phyloP scores from a whole-genome alignment of 2,797 vertebrate genomes.

The Cephalopachus bancanus region DNA sequence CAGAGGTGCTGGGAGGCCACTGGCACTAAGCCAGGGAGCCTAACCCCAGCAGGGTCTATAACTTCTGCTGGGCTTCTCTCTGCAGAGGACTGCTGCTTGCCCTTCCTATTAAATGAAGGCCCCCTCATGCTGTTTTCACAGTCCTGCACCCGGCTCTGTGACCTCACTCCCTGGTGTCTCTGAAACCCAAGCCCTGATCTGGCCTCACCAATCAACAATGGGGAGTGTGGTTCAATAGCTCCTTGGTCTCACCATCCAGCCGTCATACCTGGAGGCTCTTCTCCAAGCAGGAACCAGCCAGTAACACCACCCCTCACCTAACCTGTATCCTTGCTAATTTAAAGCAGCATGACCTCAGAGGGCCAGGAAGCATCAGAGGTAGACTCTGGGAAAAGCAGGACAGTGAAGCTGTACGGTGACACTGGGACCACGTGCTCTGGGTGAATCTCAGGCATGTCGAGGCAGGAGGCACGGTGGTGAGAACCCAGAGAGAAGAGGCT shows the following conservation, averaged over 20 bases:
- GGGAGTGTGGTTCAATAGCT: neutral
- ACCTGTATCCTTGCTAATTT: neutral
- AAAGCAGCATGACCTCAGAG: neutral
- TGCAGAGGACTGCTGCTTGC: neutral
- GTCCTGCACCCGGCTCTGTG: neutral
- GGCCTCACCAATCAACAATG: neutral
- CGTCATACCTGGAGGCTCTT: neutral
- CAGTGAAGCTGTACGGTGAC: neutral
- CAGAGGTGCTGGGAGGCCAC: neutral
- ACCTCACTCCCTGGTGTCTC: neutral
- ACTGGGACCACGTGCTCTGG: neutral
- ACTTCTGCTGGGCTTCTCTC: neutral
- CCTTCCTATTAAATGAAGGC: neutral
- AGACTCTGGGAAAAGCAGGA: neutral
- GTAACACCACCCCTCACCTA: neutral
- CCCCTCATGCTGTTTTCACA: neutral
- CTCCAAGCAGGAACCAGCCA: neutral
- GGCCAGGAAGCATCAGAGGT: neutral
- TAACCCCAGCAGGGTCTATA: neutral
- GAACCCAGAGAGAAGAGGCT: neutral
- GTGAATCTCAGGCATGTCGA: neutral
- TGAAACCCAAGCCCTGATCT: conserved; percentile 35
- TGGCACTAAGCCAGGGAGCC: neutral
- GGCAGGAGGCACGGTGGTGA: neutral
- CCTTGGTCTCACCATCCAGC: neutral